Conservation (phyloP, 2,888 invertebrate species). For the Thera obeliscata region DNA sequence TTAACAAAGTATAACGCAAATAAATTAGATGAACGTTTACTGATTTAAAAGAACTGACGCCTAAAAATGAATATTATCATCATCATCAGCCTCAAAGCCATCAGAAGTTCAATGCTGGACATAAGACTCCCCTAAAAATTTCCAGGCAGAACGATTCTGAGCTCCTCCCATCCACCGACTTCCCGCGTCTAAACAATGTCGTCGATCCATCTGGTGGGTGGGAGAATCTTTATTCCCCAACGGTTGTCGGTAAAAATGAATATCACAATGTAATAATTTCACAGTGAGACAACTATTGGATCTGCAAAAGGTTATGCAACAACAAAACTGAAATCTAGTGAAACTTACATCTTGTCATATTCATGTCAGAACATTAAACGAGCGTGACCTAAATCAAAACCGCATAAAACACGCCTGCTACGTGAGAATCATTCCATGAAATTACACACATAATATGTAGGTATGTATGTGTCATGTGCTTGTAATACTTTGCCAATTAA, state of each 20-base stretch:
- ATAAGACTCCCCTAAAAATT: too few species aligned
- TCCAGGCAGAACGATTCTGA: too few species aligned
- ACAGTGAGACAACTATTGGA: constrained; percentile 51
- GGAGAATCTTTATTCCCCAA: too few species aligned
- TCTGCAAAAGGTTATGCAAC: constrained; percentile 31
- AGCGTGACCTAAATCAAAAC: constrained; percentile 15
- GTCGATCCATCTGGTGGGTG: too few species aligned
- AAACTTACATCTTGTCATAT: constrained; percentile 30
- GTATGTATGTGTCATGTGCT: constrained; percentile 14
- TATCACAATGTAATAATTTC: constrained; percentile 74
- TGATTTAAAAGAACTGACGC: background rate
- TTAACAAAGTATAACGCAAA: constrained; percentile 12
- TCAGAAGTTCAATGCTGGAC: too few species aligned
- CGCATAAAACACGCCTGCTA: constrained; percentile 22
- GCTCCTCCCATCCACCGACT: too few species aligned
- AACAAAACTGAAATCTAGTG: constrained; percentile 26
- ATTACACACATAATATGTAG: constrained; percentile 7
- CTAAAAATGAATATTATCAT: constrained; percentile 1
- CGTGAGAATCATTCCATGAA: constrained; percentile 26
- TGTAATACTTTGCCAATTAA: constrained; percentile 16
- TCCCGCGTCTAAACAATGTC: too few species aligned
- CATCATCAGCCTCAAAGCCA: too few species aligned
- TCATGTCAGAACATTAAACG: constrained; percentile 27
- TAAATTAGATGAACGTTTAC: background rate
- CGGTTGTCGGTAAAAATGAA: constrained; percentile 58